Base-by-base conservation (phyloP, 2,113 vertebrate genomes). In the Neoarius graeffei region DNA sequence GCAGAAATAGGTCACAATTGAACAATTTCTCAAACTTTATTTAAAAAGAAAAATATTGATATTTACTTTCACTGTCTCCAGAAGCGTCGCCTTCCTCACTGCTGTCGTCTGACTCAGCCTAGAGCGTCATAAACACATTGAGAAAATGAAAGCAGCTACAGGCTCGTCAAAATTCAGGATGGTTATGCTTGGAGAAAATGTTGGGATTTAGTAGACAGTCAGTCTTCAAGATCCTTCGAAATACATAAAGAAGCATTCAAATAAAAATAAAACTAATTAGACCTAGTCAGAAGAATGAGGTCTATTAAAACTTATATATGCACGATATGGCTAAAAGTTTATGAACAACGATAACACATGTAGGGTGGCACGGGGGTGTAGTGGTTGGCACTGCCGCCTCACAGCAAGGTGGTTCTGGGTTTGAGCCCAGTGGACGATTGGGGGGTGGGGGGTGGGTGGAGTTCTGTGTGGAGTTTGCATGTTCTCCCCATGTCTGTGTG, bases 21-120 rank as follows among this genome's bases (percentile, higher is more conserved):
- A 79, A 76, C 73, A 11, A 17, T 7, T 56, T 27, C 10, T 52
- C 7, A 80, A 56, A 60, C 54, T 59, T 59, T 35, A 30, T 56
- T 25, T 27, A 20, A 67, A 54, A 64, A 35, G 23, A 17, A 2
- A 52, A 60, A 27, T 0, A 23, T 13, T 80, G 30, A 76, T 35
- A 95, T 95, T 88, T 93, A 97, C 97, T 97, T 66, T 97, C 95
- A 7, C 92, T 81, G 79, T 95, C 95, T 90, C 94, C 96, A 0
- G 95, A 93, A 52, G 94, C 93, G 2, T 95, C 95, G 1, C 95
- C 96, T 42, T 89, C 94, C 42, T 95, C 94, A 64, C 95, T 92
- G 91, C 95, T 96, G 80, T 95, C 94, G 89, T 96, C 95, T 0
- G 95, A 95, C 59, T 92, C 91, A 7, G 94, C 93, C 95, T 95